Percentiles rank a stretch among this genome's conserved stretches.
Evolutionary conservation across 30 jellyfish, hydroid and myxozoan genomes (phyloP).

Genomic region (Turritopsis dohrnii): DNA sequence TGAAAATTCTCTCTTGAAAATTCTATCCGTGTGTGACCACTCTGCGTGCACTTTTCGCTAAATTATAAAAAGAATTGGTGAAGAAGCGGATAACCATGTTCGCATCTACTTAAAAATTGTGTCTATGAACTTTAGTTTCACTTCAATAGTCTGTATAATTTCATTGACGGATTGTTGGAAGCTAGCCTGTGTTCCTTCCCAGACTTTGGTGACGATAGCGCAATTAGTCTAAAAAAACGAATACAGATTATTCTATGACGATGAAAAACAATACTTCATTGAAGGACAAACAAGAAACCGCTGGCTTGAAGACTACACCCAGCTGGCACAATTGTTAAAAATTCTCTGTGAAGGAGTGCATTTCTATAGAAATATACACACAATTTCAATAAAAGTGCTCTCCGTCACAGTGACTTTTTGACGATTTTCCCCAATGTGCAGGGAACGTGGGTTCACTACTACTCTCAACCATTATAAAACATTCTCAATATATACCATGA

Average conservation of each 20-base stretch:
- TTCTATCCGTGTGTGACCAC: too few relatives aligned
- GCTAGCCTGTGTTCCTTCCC: slow-evolving; percentile 78
- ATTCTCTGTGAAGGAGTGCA: too few relatives aligned
- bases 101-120: slow-evolving; percentile 17
- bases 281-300: background rate
- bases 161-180: slow-evolving; percentile 79
- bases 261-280: background rate
- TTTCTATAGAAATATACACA: background rate
- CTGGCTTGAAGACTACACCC: background rate
- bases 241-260: background rate
- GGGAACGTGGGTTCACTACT: too few relatives aligned
- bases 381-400: too few relatives aligned
- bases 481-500: too few relatives aligned
- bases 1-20: too few relatives aligned
- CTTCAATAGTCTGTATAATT: slow-evolving; percentile 51
- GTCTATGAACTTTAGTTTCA: slow-evolving; percentile 52
- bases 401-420: too few relatives aligned
- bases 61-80: background rate
- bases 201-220: slow-evolving; percentile 56
- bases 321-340: too few relatives aligned
- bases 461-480: too few relatives aligned
- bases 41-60: too few relatives aligned
- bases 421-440: too few relatives aligned
- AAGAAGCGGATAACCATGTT: background rate
- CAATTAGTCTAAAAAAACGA: slow-evolving; percentile 53